These are phyloP conservation scores for Subanguina moxae DNA, from an alignment of 1,140 invertebrate species.

Conservation along the genomic window DNA sequence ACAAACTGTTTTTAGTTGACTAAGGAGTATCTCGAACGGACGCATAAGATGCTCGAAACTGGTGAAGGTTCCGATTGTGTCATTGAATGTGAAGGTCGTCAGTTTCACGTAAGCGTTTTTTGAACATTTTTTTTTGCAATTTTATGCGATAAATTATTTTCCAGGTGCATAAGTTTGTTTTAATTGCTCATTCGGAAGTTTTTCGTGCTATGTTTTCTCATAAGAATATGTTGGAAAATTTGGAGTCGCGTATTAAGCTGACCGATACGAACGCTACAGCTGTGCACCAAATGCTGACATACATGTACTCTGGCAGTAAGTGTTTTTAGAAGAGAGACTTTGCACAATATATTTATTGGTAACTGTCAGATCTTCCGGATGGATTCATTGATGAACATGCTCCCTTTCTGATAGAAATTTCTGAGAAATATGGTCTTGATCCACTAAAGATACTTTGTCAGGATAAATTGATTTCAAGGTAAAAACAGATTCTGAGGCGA, in stretches of 20 bases:
- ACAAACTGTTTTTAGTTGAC: slow-evolving; percentile 34
- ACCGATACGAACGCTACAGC: slow-evolving; percentile 40
- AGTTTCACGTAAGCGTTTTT: slow-evolving; percentile 17
- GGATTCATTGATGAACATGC: slow-evolving; percentile 43
- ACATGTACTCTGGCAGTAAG: slow-evolving; percentile 46
- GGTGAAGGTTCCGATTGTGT: slow-evolving; percentile 44
- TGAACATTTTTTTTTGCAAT: too few relatives aligned
- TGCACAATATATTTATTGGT: background rate
- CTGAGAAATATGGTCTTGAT: slow-evolving; percentile 53
- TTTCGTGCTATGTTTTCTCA: slow-evolving; percentile 58
- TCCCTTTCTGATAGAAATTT: slow-evolving; percentile 49
- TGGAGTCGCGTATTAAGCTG: slow-evolving; percentile 40
- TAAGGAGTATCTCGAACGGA: slow-evolving; percentile 40
- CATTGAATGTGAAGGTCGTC: slow-evolving; percentile 38
- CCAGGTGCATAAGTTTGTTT: slow-evolving; percentile 53
- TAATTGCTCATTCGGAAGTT: slow-evolving; percentile 54
- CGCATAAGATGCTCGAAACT: slow-evolving; percentile 36
- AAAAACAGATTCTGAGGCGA: background rate
- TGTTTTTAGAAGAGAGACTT: background rate
- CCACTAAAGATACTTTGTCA: slow-evolving; percentile 56
- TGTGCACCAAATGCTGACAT: slow-evolving; percentile 54
- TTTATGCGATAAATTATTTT: too few relatives aligned
- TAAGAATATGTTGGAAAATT: slow-evolving; percentile 40
- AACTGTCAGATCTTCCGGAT: slow-evolving; percentile 34
- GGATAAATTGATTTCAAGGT: slow-evolving; percentile 51